phyloP scores from a whole-genome alignment of 23 tunicate species.

The Styela clava region DNA sequence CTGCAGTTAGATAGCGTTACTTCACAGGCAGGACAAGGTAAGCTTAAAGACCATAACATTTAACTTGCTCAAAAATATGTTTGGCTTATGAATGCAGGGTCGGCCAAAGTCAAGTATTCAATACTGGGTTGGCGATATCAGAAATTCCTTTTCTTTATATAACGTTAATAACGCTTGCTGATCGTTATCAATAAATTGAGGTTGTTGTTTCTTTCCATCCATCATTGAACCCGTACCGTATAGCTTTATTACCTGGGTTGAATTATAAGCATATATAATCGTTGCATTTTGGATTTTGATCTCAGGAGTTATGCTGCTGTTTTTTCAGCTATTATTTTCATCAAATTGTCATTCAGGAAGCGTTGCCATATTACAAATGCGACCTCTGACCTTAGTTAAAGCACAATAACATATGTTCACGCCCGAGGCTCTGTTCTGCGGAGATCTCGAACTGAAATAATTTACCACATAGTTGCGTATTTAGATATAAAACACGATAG shows the following conservation, averaged over 20 bases:
- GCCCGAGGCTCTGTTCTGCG: neutral
- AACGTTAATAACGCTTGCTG: neutral
- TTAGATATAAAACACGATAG: neutral
- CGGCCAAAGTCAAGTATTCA: neutral
- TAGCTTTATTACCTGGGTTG: no score
- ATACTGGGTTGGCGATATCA: neutral
- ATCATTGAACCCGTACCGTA: neutral
- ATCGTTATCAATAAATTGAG: neutral
- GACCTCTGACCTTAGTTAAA: neutral
- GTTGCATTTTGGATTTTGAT: no score
- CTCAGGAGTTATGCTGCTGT: no score
- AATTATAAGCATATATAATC: no score
- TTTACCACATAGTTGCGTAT: neutral
- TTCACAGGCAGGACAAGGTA: no score
- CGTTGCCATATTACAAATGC: neutral
- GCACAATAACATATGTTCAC: neutral
- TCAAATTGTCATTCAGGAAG: no score
- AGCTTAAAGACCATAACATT: no score
- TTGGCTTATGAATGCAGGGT: no score
- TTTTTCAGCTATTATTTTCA: no score
- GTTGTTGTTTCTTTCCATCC: neutral
- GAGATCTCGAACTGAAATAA: neutral
- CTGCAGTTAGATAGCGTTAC: no score
- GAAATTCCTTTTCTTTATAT: neutral
- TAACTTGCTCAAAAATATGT: no score